Base-by-base conservation (phyloP, 2,797 vertebrate species). In the Malacoctenus gilli region DNA sequence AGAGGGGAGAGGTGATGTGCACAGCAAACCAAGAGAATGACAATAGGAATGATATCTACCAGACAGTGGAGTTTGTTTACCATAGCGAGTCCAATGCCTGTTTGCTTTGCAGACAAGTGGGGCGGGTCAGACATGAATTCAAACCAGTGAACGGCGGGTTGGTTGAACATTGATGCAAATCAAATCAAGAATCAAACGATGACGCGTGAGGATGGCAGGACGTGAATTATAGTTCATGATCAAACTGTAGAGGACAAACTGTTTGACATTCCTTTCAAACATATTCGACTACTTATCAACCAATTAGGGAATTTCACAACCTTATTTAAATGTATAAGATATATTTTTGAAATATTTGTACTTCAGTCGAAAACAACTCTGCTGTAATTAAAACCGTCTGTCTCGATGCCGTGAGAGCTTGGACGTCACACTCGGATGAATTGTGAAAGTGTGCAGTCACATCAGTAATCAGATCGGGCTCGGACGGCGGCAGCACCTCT, bases 41-140 rank as follows among this genome's bases (percentile, higher is more conserved):
- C 30, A 87, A 85, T 56, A 72, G 79, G 32, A 80, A 83, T 90
- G 93, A 96, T 98, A 98, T 98, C 93, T 99, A 99, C 97, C 97
- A 96, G 89, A 96, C 95, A 98, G 91, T 96, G 96, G 92, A 99
- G 96, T 93, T 94, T 98, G 95, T 98, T 98, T 94, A 96, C 92
- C 95, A 97, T 91, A 93, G 92, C 91, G 91, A 93, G 91, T 96
- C 95, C 95, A 93, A 91, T 91, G 92, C 92, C 93, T 95, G 94
- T 95, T 93, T 94, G 94, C 96, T 99, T 96, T 94, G 91, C 84
- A 93, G 89, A 91, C 85, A 75, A 28, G 88, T 92, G 89, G 88
- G 90, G 89, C 91, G 89, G 77, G 94, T 93, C 89, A 94, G 89
- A 95, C 93, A 94, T 85, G 85, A 93, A 94, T 38, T 93, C 91